Evolutionary conservation across 2,888 invertebrate genomes (phyloP).

Genomic region (Meganola albula): DNA sequence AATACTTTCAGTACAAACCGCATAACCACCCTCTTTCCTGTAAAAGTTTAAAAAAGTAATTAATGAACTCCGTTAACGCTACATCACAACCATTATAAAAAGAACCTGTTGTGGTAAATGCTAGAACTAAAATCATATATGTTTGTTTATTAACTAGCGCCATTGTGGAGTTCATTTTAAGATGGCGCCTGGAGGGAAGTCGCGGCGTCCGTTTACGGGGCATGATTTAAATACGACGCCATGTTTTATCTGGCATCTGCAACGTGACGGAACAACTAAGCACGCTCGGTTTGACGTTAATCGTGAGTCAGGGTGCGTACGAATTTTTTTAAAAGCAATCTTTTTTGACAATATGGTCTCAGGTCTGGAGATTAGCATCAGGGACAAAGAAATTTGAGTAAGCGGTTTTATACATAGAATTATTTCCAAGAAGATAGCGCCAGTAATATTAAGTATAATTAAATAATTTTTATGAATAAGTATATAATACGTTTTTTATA

Average conservation of each 20-base stretch:
- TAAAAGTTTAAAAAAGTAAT: slow-evolving; percentile 55
- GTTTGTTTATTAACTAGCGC: slow-evolving; percentile 26
- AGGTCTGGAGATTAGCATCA: slow-evolving; percentile 1
- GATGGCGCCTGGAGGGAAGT: slow-evolving; percentile 40
- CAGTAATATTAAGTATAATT: too few species aligned
- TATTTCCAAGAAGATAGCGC: too few species aligned
- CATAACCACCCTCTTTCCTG: slow-evolving; percentile 40
- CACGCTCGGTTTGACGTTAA: slow-evolving; percentile 40
- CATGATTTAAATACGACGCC: slow-evolving; percentile 66
- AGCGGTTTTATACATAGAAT: too few species aligned
- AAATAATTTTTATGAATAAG: too few species aligned
- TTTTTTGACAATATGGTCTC: slow-evolving; percentile 13
- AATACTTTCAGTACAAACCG: slow-evolving; percentile 23
- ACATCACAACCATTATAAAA: slow-evolving; percentile 30
- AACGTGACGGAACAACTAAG: slow-evolving; percentile 54
- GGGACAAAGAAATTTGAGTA: neutral
- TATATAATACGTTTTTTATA: too few species aligned
- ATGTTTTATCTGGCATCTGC: slow-evolving; percentile 64
- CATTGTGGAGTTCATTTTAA: slow-evolving; percentile 32
- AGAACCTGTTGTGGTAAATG: slow-evolving; percentile 25
- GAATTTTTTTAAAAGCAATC: slow-evolving; percentile 16
- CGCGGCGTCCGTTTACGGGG: slow-evolving; percentile 38
- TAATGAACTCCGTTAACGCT: slow-evolving; percentile 53
- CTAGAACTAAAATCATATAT: slow-evolving; percentile 17
- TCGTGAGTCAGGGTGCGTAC: slow-evolving; percentile 30